These are phyloP conservation scores for Bungarus multicinctus DNA, from an alignment of 2,113 vertebrate species.

Conservation along the genomic window DNA sequence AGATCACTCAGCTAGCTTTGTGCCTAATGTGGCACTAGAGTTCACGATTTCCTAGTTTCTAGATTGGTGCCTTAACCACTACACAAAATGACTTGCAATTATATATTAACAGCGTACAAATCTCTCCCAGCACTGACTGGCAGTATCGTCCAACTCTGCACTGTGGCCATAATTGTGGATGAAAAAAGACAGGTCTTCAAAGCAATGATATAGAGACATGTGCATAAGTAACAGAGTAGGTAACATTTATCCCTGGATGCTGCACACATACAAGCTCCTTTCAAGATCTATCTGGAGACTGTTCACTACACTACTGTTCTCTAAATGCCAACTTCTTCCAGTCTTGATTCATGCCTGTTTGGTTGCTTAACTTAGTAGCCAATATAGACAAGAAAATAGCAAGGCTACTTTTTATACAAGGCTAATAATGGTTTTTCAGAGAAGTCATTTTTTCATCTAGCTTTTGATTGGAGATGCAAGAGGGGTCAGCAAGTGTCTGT, in stretches of 20 bases:
- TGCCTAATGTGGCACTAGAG: background rate
- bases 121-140: constrained; percentile 59
- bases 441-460: constrained; percentile 71
- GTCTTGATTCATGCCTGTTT: constrained; percentile 54
- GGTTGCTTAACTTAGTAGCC: constrained; percentile 48
- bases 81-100: constrained; percentile 38
- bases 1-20: background rate
- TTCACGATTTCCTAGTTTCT: background rate
- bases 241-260: constrained; percentile 43
- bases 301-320: constrained; percentile 26
- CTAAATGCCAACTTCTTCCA: constrained; percentile 47
- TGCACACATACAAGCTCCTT: constrained; percentile 24
- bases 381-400: constrained; percentile 61
- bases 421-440: constrained; percentile 66
- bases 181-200: constrained; percentile 29
- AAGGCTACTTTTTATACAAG: constrained; percentile 61
- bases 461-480: constrained; percentile 50
- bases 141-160: constrained; percentile 52
- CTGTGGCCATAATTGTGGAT: constrained; percentile 33
- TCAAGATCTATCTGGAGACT: constrained; percentile 58
- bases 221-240: constrained; percentile 57
- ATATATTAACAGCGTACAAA: constrained; percentile 58
- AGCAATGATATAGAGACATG: constrained; percentile 38
- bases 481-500: constrained; percentile 24
- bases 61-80: background rate